These are phyloP conservation scores for Drosophila trapezifrons DNA, from an alignment of 1,140 invertebrate species.

Conservation along the genomic window DNA sequence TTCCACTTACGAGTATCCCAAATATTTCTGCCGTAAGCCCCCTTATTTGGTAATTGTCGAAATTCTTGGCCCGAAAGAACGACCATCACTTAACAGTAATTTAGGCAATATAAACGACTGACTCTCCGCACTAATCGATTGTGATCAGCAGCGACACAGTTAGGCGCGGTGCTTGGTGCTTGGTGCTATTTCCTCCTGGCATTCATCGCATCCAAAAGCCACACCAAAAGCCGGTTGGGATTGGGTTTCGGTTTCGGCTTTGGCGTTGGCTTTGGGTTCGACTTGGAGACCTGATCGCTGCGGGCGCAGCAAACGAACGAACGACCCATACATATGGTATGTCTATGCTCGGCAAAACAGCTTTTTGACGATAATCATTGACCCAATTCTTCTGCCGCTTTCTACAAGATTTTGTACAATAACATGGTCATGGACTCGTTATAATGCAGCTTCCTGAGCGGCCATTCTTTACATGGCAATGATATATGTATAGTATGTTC, in stretches of 20 bases:
- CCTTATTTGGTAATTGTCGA: slow-evolving; percentile 11
- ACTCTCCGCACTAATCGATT: slow-evolving; percentile 46
- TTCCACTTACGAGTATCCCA: slow-evolving; percentile 14
- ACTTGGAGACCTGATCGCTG: slow-evolving; percentile 41
- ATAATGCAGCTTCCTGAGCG: slow-evolving; percentile 53
- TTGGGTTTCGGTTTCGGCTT: slow-evolving; percentile 20
- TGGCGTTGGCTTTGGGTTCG: slow-evolving; percentile 7
- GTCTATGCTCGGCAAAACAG: slow-evolving; percentile 50
- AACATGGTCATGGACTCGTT: slow-evolving; percentile 62
- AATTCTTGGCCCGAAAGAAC: slow-evolving; percentile 37
- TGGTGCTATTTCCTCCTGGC: slow-evolving; percentile 41
- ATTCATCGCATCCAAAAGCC: slow-evolving; percentile 25
- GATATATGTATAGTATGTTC: slow-evolving; percentile 25
- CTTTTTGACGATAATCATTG: slow-evolving; percentile 63
- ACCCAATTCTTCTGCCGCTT: slow-evolving; percentile 62
- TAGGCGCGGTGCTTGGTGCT: slow-evolving; percentile 24
- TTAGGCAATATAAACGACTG: slow-evolving; percentile 34
- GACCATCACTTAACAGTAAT: slow-evolving; percentile 45
- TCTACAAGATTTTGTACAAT: slow-evolving; percentile 62
- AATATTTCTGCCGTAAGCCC: slow-evolving; percentile 5
- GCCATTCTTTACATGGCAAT: slow-evolving; percentile 48
- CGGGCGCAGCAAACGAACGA: slow-evolving; percentile 27
- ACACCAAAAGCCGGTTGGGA: slow-evolving; percentile 31
- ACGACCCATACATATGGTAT: slow-evolving; percentile 32
- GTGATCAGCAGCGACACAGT: slow-evolving; percentile 45